Percentiles rank a stretch among this genome's conserved stretches.
These are phyloP conservation scores for Thunnus albacares DNA, from an alignment of 2,797 vertebrate genomes.

Conservation along the genomic window DNA sequence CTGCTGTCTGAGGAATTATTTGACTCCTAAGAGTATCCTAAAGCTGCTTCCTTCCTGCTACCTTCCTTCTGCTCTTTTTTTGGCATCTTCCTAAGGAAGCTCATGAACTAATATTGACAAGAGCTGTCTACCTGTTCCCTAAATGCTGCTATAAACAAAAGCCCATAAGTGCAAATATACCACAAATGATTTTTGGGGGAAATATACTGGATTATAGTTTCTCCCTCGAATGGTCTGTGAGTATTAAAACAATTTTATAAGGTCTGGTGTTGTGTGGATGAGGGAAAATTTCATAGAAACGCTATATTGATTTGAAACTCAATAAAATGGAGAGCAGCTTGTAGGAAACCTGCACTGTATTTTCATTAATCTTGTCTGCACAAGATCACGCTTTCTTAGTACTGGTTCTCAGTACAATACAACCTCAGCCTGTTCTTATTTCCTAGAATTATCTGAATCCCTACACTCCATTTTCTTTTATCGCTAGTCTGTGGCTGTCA, in stretches of 20 bases:
- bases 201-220: not conserved
- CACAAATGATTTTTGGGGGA: not conserved
- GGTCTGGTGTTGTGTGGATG: not conserved
- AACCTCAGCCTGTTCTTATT: not conserved
- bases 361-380: not conserved
- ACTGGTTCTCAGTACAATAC: not conserved
- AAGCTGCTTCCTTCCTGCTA: conserved; percentile 16
- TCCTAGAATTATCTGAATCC: conserved; percentile 12
- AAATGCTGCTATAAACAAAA: not conserved
- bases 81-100: conserved; percentile 1
- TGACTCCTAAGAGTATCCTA: conserved; percentile 17
- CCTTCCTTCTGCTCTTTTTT: not conserved
- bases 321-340: not conserved
- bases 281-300: not conserved
- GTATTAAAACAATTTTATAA: not conserved
- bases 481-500: not conserved
- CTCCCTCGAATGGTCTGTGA: not conserved
- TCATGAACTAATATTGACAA: not conserved
- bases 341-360: not conserved
- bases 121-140: not conserved
- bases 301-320: not conserved
- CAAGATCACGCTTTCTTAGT: not conserved
- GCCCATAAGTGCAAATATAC: not conserved
- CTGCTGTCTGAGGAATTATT: conserved; percentile 22
- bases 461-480: conserved; percentile 1